Evolutionary conservation across 1,140 invertebrate genomes (phyloP), one percentile per base, ranked within the genome.

Genomic region (Colletes gigas): DNA sequence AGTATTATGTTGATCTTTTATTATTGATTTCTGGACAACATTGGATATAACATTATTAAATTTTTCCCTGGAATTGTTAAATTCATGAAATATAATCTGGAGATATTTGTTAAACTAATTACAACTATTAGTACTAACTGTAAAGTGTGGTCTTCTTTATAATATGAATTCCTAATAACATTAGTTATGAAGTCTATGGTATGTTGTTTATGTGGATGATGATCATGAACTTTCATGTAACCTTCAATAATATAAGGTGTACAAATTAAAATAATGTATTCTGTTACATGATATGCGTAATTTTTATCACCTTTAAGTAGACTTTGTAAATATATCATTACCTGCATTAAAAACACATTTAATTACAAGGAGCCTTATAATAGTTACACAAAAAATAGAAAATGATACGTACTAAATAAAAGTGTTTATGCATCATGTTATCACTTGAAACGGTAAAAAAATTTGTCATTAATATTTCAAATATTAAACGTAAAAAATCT

Each of bases 201-300:
- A 19, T 93, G 88, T 66, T 88, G 75, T 83, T 87, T 92, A 59
- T 92, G 91, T 1, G 91, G 90, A 88, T 93, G 92, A 57, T 85
- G 75, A n/a, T 92, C 89, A 47, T 89, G 89, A 79, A 93, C 85
- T 82, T 90, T 92, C 21, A 92, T 83, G 47, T 90, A 93, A 67
- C 90, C 92, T 14, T 85, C 88, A 30, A 93, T 78, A 10, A 92
- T 83, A 44, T 82, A 74, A 9, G 87, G 57, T 44, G 87, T 70
- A 70, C 91, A 93, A 63, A 86, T 83, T 47, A 77, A 79, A 30
- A 92, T 78, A 19, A 93, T 91, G 41, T 87, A 78, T 83, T 92
- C 88, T 52, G 88, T 59, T 15, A 92, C 54, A 60, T 88, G 68
- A 62, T 69, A 83, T 4, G 83, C 66, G 83, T 88, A 91, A 8